Percentiles rank a stretch among this genome's conserved stretches.
phyloP scores from a whole-genome alignment of 2,113 vertebrate species.

The Petaurus breviceps region DNA sequence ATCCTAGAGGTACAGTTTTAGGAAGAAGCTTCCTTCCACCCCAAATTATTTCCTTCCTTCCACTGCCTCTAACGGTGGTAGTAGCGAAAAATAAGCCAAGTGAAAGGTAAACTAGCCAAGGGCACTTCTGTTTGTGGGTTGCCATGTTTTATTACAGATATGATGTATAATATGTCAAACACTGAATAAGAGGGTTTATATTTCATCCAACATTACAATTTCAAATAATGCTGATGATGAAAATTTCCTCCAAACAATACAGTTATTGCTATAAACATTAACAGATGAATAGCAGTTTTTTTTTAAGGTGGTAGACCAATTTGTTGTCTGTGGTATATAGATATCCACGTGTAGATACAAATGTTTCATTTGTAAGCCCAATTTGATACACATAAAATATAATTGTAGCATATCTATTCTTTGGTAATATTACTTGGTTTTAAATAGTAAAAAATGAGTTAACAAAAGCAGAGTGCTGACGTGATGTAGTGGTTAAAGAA shows the following conservation, averaged over 20 bases:
- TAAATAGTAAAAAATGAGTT: not conserved
- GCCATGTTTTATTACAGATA: not conserved
- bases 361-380: not conserved
- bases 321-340: not conserved
- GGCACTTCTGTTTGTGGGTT: not conserved
- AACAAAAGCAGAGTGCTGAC: not conserved
- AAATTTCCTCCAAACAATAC: not conserved
- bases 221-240: not conserved
- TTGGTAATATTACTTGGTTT: conserved; percentile 8
- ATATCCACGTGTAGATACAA: not conserved
- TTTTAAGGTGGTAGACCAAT: conserved; percentile 11
- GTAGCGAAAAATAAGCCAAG: not conserved
- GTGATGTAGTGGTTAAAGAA: not conserved
- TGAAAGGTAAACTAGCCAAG: not conserved
- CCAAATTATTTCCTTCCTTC: not conserved
- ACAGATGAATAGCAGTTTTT: conserved; percentile 29
- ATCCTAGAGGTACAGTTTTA: not conserved
- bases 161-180: not conserved
- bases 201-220: not conserved
- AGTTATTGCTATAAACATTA: conserved; percentile 11
- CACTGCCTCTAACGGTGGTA: not conserved
- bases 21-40: not conserved
- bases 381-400: not conserved
- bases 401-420: conserved; percentile 20
- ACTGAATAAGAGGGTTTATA: not conserved